Evolutionary conservation across 1,140 invertebrate genomes (phyloP).

Genomic region (Pemphigus obesinymphae): DNA sequence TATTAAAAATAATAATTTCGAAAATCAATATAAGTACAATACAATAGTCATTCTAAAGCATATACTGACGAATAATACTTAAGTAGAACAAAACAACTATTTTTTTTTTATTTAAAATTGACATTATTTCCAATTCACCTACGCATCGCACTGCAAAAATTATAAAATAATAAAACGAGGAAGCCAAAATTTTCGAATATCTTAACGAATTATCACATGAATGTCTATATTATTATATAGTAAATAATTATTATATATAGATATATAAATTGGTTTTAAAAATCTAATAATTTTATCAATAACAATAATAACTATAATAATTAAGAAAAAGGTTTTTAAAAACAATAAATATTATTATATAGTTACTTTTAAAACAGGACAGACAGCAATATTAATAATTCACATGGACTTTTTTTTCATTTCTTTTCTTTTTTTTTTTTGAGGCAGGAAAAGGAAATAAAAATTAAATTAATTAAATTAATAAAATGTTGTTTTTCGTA

Average conservation of each 20-base stretch:
- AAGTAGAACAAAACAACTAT: conserved; percentile 41
- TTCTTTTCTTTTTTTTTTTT: neutral
- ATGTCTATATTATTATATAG: conserved; percentile 38
- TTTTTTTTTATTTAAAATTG: conserved; percentile 40
- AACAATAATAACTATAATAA: conserved; percentile 40
- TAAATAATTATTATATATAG: conserved; percentile 36
- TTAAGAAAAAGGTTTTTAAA: conserved; percentile 33
- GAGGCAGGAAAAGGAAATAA: conserved; percentile 5
- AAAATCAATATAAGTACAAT: conserved; percentile 22
- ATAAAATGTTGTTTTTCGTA: conserved; percentile 31
- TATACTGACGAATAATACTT: conserved; percentile 40
- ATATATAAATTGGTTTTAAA: conserved; percentile 36
- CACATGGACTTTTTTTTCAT: conserved; percentile 10
- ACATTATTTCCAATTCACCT: conserved; percentile 40
- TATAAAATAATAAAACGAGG: conserved; percentile 32
- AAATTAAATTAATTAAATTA: conserved; percentile 21
- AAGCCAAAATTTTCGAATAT: conserved; percentile 35
- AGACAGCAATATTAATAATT: conserved; percentile 10
- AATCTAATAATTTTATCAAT: conserved; percentile 42
- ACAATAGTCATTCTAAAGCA: conserved; percentile 35
- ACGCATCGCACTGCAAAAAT: conserved; percentile 34
- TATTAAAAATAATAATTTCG: conserved; percentile 35
- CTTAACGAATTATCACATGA: conserved; percentile 41
- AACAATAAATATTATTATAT: conserved; percentile 39
- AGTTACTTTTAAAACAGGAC: conserved; percentile 37